Evolutionary conservation across 2,888 invertebrate genomes (phyloP).

Genomic region (Physocephala rufipes): DNA sequence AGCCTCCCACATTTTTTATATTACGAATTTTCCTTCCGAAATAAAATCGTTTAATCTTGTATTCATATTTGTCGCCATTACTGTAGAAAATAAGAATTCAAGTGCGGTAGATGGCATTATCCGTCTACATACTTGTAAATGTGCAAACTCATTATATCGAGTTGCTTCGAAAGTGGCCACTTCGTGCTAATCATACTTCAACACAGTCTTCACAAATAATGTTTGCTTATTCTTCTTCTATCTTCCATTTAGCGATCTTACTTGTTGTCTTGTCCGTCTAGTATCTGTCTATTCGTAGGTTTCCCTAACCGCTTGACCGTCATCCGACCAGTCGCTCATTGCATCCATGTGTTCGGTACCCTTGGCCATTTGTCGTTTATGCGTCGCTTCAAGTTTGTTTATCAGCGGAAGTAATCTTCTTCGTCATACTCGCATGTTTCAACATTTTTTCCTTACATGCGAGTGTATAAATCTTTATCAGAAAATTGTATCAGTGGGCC

Average conservation of each 20-base stretch:
- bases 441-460: not conserved
- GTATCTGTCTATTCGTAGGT: not conserved
- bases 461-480: constrained; percentile 27
- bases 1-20: too few relatives aligned
- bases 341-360: not conserved
- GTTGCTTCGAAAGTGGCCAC: constrained; percentile 21
- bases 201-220: not conserved
- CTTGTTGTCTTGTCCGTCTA: too few relatives aligned
- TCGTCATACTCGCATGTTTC: not conserved
- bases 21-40: too few relatives aligned
- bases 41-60: not conserved
- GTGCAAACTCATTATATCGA: constrained; percentile 5
- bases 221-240: too few relatives aligned
- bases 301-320: not conserved
- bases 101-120: not conserved
- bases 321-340: not conserved
- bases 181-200: constrained; percentile 8
- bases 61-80: constrained; percentile 1
- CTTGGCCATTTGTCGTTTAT: not conserved
- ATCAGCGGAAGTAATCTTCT: constrained; percentile 33
- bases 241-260: too few relatives aligned
- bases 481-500: constrained; percentile 31
- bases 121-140: not conserved
- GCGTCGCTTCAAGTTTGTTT: not conserved
- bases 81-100: constrained; percentile 9